Conservation (phyloP, 2,888 invertebrate genomes). For the Chrysodeixis includens region DNA sequence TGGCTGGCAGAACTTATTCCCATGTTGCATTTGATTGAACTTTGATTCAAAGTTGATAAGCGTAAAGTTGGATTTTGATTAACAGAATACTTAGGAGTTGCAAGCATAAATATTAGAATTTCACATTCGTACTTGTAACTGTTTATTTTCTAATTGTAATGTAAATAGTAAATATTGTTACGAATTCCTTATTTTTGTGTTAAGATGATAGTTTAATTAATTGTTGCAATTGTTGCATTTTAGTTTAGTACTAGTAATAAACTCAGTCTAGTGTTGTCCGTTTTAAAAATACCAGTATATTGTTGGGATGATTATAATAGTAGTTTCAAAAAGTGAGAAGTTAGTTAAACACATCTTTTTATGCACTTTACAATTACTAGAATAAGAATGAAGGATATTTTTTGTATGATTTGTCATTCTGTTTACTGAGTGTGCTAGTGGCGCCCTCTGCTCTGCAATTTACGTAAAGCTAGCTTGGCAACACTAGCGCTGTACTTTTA, state of each 20-base stretch:
- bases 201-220: constrained; percentile 4
- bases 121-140: too few species aligned
- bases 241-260: constrained; percentile 9
- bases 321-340: too few species aligned
- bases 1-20: too few species aligned
- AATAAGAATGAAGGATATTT: too few species aligned
- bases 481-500: constrained; percentile 5
- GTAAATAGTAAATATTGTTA: constrained; percentile 42
- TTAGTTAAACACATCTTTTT: too few species aligned
- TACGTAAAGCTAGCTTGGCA: not conserved
- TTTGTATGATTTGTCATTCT: too few species aligned
- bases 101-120: not conserved
- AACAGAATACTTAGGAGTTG: not conserved
- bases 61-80: not conserved
- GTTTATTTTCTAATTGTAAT: constrained; percentile 5
- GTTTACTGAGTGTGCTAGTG: not conserved
- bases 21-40: not conserved
- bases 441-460: not conserved
- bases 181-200: constrained; percentile 17
- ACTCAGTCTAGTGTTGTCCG: constrained; percentile 22
- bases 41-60: not conserved
- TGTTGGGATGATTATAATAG: not conserved
- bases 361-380: too few species aligned
- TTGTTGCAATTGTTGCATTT: constrained; percentile 31
- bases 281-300: not conserved